Evolutionary conservation across 2,888 invertebrate species (phyloP), one percentile per base, ranked within the genome.

Genomic region (Pachycephus smyrnensis): DNA sequence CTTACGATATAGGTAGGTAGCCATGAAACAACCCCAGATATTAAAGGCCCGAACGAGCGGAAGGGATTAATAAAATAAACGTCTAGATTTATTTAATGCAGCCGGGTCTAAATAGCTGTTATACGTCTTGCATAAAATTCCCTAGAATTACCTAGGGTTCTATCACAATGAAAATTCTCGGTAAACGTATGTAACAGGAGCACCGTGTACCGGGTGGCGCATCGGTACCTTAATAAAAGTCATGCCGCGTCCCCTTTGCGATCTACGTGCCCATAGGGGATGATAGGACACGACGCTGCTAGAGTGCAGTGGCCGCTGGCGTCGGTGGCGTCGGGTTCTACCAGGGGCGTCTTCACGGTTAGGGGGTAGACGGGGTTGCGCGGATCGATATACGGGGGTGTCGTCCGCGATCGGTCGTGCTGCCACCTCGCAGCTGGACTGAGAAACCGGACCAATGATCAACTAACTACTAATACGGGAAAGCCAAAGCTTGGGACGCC

Each of bases 331-430:
- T 77, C 69, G 77, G 81, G 82, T 85, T 83, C 80, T n/a, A n/a
- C n/a, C 82, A 80, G 83, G 82, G 81, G 80, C 79, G 69, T 71
- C 71, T 31, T 32, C 23, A 23, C 23, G 23, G 40, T 23, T 78
- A 76, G 78, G 77, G 82, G 84, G 83, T 77, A 81, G 78, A 76
- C 74, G 73, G 75, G 73, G 78, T 76, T 79, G 77, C 79, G 80
- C 77, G 86, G 90, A 90, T 90, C 90, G 91, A 90, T 90, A 90
- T 89, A 87, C 84, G 88, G 87, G 87, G 88, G 89, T 86, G 86
- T 87, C 86, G 86, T 86, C 84, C 81, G 80, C 81, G 73, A 73
- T 83, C 81, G 79, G 84, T 78, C 84, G 80, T 85, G 82, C 84
- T 87, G 87, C 90, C 89, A 86, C 88, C 90, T 85, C 81, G 87